These are phyloP conservation scores for Orius insidiosus DNA, from an alignment of 1,140 invertebrate species.

Conservation along the genomic window DNA sequence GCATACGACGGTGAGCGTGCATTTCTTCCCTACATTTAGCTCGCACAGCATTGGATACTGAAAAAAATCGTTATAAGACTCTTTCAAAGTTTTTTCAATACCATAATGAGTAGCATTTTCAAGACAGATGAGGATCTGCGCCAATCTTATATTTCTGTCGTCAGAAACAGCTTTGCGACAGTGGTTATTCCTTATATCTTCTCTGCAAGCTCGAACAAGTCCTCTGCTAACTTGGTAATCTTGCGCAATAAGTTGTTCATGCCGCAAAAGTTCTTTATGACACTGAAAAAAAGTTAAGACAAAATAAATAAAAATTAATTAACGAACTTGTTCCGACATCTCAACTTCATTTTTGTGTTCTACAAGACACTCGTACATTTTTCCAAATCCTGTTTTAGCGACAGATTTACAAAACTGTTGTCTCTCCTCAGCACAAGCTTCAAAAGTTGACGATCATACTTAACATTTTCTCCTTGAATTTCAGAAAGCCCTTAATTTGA, in stretches of 20 bases:
- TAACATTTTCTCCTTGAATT: conserved; percentile 79
- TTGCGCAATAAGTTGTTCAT: conserved; percentile 73
- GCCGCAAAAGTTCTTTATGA: conserved; percentile 60
- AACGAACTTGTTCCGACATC: conserved; percentile 14
- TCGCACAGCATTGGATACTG: conserved; percentile 27
- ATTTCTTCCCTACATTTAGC: conserved; percentile 72
- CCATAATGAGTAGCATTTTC: conserved; percentile 69
- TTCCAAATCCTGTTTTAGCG: conserved; percentile 46
- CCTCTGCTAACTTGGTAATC: conserved; percentile 85
- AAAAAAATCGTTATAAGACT: not conserved
- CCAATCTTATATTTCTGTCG: conserved; percentile 67
- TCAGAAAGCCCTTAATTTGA: conserved; percentile 71
- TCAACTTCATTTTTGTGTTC: conserved; percentile 37
- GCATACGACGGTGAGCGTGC: conserved; percentile 69
- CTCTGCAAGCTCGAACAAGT: conserved; percentile 69
- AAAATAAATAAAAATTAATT: not conserved
- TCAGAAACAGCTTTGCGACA: conserved; percentile 55
- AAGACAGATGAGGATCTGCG: conserved; percentile 82
- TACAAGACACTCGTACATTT: conserved; percentile 84
- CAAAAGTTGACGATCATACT: conserved; percentile 56
- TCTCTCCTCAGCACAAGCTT: conserved; percentile 60
- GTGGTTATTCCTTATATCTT: conserved; percentile 72
- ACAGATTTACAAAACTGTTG: conserved; percentile 49
- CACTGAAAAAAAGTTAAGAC: conserved; percentile 35
- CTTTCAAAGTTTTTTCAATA: conserved; percentile 9